A percentile compares a stretch with the other conserved stretches of the same genome.
phyloP scores from a whole-genome alignment of 2,113 vertebrate species.

The Solenodon paradoxus region DNA sequence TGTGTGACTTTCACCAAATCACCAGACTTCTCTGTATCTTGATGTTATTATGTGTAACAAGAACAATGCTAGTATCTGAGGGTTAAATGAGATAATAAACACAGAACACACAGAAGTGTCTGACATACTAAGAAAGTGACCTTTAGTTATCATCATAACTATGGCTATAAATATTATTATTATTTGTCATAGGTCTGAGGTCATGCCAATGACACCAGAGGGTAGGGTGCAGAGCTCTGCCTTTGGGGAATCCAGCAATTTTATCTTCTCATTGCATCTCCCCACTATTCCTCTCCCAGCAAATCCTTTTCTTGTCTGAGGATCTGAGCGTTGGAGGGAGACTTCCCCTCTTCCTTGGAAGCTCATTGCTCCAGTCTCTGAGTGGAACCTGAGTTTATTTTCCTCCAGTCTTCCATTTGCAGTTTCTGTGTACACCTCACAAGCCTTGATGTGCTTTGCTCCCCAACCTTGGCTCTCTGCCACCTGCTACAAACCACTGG shows the following conservation, averaged over 20 bases:
- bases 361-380: not conserved
- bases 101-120: not conserved
- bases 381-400: not conserved
- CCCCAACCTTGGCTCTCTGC: not conserved
- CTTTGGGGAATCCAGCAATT: not conserved
- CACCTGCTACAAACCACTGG: not conserved
- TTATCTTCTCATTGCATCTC: not conserved
- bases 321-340: not conserved
- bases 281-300: not conserved
- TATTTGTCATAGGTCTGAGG: not conserved
- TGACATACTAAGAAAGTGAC: not conserved
- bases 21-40: not conserved
- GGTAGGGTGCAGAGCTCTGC: not conserved
- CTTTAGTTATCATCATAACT: not conserved
- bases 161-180: not conserved
- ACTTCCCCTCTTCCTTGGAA: not conserved
- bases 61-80: not conserved
- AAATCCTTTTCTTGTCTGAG: not conserved
- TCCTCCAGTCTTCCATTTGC: too few species aligned
- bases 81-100: not conserved
- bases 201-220: not conserved
- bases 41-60: not conserved
- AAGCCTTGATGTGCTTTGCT: not conserved
- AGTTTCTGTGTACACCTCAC: not conserved
- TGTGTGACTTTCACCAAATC: not conserved